phyloP scores from a whole-genome alignment of 2,888 invertebrate species.

The Orgyia antiqua region DNA sequence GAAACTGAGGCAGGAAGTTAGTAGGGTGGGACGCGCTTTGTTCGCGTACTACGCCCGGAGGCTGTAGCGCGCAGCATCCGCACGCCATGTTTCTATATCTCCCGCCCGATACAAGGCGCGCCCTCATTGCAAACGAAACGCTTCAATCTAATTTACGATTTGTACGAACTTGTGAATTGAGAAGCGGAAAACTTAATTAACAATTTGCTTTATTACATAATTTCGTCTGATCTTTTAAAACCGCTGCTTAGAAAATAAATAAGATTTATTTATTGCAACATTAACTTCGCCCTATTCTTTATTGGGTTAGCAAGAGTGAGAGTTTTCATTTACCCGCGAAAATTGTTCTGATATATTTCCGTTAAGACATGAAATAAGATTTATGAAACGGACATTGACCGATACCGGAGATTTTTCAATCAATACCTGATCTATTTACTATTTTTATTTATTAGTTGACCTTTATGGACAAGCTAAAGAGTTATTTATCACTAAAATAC shows the following conservation, averaged over 20 bases:
- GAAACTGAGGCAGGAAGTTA: slow-evolving; percentile 40
- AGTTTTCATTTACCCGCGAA: no score
- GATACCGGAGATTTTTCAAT: no score
- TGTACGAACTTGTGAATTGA: slow-evolving; percentile 11
- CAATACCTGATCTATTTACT: no score
- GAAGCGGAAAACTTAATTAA: slow-evolving; percentile 21
- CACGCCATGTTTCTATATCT: slow-evolving; percentile 51
- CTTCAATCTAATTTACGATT: slow-evolving; percentile 16
- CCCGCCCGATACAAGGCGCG: slow-evolving; percentile 36
- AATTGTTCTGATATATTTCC: no score
- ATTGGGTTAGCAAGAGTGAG: no score
- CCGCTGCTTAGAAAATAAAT: neutral
- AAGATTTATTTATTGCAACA: no score
- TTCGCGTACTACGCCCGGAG: slow-evolving; percentile 64
- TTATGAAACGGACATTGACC: no score
- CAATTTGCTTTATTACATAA: slow-evolving; percentile 14
- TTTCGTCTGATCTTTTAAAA: slow-evolving; percentile 4
- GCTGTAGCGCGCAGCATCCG: slow-evolving; percentile 72
- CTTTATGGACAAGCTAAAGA: no score
- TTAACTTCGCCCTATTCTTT: no score
- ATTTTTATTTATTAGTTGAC: no score
- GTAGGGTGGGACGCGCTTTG: slow-evolving; percentile 67
- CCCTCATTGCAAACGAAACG: slow-evolving; percentile 20
- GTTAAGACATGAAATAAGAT: no score
- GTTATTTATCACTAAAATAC: no score